Conservation (phyloP, 2,888 invertebrate genomes). For the Notodonta ziczac region DNA sequence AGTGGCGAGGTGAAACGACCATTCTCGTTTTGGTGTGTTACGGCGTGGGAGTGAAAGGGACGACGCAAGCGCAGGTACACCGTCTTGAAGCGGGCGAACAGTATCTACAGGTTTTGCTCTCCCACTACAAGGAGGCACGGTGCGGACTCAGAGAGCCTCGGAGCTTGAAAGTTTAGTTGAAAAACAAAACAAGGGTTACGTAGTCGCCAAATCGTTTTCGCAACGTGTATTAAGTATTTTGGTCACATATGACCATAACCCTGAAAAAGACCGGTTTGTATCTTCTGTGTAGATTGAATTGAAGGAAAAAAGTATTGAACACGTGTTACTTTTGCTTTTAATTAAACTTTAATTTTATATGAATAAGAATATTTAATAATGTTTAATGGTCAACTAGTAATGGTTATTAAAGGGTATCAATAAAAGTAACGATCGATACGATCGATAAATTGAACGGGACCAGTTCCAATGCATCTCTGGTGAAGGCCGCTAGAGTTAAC, state of each 20-base stretch:
- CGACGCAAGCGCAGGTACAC: constrained; percentile 71
- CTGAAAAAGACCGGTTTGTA: constrained; percentile 35
- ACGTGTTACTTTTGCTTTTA: constrained; percentile 39
- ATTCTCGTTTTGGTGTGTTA: constrained; percentile 51
- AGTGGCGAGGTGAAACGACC: constrained; percentile 77
- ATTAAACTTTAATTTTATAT: constrained; percentile 26
- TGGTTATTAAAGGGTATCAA: constrained; percentile 17
- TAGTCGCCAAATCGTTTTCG: constrained; percentile 49
- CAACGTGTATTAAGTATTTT: constrained; percentile 24
- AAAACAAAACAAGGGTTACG: constrained; percentile 67
- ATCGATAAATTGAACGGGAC: constrained; percentile 65
- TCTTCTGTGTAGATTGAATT: constrained; percentile 27
- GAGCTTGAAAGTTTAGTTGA: constrained; percentile 77
- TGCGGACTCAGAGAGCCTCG: constrained; percentile 74
- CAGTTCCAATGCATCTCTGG: constrained; percentile 78
- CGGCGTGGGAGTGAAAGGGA: constrained; percentile 72
- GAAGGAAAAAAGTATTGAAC: constrained; percentile 21
- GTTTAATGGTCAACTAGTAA: constrained; percentile 10
- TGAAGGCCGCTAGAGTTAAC: constrained; percentile 80
- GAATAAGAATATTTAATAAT: constrained; percentile 9
- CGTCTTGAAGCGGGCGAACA: constrained; percentile 77
- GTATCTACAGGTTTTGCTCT: constrained; percentile 84
- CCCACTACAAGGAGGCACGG: constrained; percentile 81
- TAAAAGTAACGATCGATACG: constrained; percentile 45
- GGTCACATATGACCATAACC: constrained; percentile 30